A percentile compares a stretch with the other conserved stretches of the same genome.
Conservation (phyloP, 2,888 invertebrate species). For the Epiblema foenella region DNA sequence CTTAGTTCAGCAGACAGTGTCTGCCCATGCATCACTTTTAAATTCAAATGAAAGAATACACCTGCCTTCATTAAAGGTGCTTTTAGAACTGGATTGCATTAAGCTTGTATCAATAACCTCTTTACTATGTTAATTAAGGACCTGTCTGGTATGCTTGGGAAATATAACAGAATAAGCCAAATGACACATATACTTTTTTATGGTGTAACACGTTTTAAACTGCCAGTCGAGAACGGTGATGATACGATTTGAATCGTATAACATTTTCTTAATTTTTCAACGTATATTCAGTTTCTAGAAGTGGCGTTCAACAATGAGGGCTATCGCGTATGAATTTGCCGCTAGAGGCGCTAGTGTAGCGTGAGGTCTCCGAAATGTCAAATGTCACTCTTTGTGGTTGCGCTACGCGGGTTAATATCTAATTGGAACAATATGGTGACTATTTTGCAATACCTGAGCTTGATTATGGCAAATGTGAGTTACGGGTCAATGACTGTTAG, state of each 20-base stretch:
- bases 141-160: conserved; percentile 9
- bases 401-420: no score
- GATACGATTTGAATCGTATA: neutral
- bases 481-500: no score
- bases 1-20: conserved; percentile 24
- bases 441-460: no score
- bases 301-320: no score
- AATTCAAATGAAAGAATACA: conserved; percentile 35
- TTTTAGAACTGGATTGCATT: conserved; percentile 14
- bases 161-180: neutral
- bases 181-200: conserved; percentile 23
- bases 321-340: no score
- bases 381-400: no score
- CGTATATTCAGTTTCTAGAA: no score
- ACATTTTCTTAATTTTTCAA: no score
- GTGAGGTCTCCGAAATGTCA: no score
- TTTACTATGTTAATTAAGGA: conserved; percentile 22
- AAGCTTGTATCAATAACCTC: conserved; percentile 7
- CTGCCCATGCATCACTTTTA: conserved; percentile 22
- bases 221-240: neutral
- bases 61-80: conserved; percentile 25
- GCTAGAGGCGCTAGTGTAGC: no score
- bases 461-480: no score
- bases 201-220: neutral
- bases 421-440: no score